Evolutionary conservation across 2,888 invertebrate species (phyloP).

Genomic region (Noctua pronuba): DNA sequence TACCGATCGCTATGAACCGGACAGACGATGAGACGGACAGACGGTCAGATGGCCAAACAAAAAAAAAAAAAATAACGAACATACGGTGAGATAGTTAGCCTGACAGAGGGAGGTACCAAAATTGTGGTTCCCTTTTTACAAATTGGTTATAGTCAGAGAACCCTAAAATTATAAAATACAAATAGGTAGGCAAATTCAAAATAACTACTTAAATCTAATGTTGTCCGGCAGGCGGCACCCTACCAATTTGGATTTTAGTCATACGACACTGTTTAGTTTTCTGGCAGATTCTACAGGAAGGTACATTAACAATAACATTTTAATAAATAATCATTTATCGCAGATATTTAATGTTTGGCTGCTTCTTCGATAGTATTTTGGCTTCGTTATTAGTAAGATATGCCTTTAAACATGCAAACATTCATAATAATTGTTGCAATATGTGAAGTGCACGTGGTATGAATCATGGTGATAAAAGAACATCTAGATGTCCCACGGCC

Average conservation of each 20-base stretch:
- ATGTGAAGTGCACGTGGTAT: constrained; percentile 26
- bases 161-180: not conserved
- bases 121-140: not conserved
- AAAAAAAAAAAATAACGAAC: too few relatives aligned
- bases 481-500: constrained; percentile 45
- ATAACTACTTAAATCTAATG: not conserved
- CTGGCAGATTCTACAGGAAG: constrained; percentile 20
- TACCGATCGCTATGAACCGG: not conserved
- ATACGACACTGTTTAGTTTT: not conserved
- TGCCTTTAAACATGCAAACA: constrained; percentile 2
- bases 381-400: constrained; percentile 17
- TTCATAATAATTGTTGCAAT: constrained; percentile 43
- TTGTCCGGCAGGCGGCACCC: not conserved
- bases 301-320: not conserved
- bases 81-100: not conserved
- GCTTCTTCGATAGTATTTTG: constrained; percentile 25
- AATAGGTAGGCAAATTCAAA: not conserved
- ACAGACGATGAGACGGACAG: too few relatives aligned
- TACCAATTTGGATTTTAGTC: not conserved
- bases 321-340: constrained; percentile 21
- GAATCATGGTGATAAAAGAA: constrained; percentile 54
- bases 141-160: not conserved
- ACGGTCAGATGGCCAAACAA: not conserved
- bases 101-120: not conserved
- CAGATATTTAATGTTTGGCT: constrained; percentile 14